Evolutionary conservation across 2,113 vertebrate genomes (phyloP), one percentile per base, ranked within the genome.

Genomic region (Amphilophus citrinellus): DNA sequence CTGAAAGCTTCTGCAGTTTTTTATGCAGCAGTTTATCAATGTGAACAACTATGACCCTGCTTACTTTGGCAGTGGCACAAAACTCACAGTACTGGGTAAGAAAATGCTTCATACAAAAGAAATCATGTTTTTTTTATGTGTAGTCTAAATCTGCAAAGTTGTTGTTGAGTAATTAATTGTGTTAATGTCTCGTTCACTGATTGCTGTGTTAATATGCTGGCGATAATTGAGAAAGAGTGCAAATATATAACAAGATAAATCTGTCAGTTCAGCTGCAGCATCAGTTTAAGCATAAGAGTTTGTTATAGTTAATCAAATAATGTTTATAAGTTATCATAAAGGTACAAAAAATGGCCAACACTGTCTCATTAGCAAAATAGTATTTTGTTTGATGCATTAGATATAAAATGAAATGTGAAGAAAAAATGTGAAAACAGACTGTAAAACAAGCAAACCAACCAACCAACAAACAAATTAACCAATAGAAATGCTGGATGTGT

Each of bases 41-140:
- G 97, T 97, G 96, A 91, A 86, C 77, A 87, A 89, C 81, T 93
- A 90, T 3, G 30, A 94, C 0, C 93, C 24, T 13, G 85, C 93
- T 3, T 76, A 56, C 81, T 98, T 97, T 2, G 97, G 97, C 17
- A 20, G 5, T 15, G 96, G 97, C n/a, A 97, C 96, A 37, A 80
- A 42, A 68, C 94, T 97, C 35, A 95, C 93, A 0, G 95, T 97
- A 17, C 76, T 90, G 22, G 61, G 56, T 66, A 80, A 82, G 94
- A 91, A 93, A 85, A 92, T 9, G 8, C n/a, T 1, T 5, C 5
- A 42, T 42, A 42, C 47, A 17, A 1, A 14, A 15, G 4, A 44
- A 44, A 44, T 11, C 42, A 27, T 27, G 24, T 24, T 10, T 10
- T 11, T 10, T 44, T 44, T 44, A 2, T 32, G 11, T 44, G 3